Evolutionary conservation across 2,888 invertebrate genomes (phyloP).

Genomic region (Arctia plantaginis): DNA sequence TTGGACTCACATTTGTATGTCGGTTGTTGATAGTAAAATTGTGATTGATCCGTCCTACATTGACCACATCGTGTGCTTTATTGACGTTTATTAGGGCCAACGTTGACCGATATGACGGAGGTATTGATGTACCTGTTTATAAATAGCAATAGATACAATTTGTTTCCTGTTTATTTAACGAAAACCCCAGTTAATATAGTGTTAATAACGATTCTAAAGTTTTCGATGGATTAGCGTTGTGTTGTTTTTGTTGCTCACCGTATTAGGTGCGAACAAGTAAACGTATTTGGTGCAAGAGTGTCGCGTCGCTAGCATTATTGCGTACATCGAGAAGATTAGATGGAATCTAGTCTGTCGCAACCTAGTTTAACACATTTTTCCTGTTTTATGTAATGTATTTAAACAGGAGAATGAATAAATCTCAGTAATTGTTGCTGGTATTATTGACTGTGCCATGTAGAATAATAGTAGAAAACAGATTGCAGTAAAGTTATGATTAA

Average conservation of each 20-base stretch:
- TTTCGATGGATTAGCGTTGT: slow-evolving; percentile 44
- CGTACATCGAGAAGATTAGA: slow-evolving; percentile 55
- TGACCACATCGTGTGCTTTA: slow-evolving; percentile 56
- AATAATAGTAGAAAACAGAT: slow-evolving; percentile 22
- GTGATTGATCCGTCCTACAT: slow-evolving; percentile 68
- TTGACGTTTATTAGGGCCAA: slow-evolving; percentile 61
- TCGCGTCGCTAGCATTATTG: slow-evolving; percentile 57
- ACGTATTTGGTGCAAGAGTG: slow-evolving; percentile 70
- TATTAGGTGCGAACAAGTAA: slow-evolving; percentile 68
- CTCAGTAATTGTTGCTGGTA: slow-evolving; percentile 23
- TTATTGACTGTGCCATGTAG: slow-evolving; percentile 20
- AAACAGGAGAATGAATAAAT: slow-evolving; percentile 30
- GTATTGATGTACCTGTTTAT: slow-evolving; percentile 2
- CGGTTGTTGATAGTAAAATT: slow-evolving; percentile 63
- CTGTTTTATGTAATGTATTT: slow-evolving; percentile 34
- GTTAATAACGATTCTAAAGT: slow-evolving; percentile 34
- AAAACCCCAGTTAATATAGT: slow-evolving; percentile 7
- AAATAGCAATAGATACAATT: slow-evolving; percentile 9
- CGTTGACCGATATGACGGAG: slow-evolving; percentile 30
- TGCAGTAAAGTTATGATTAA: slow-evolving; percentile 34
- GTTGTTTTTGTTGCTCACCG: slow-evolving; percentile 64
- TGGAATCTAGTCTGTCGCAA: slow-evolving; percentile 50
- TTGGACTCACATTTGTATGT: slow-evolving; percentile 59
- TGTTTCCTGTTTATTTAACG: slow-evolving; percentile 33
- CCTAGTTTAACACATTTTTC: slow-evolving; percentile 65